phyloP scores from a whole-genome alignment of 2,797 vertebrate genomes.

The Urophycis tenuis region DNA sequence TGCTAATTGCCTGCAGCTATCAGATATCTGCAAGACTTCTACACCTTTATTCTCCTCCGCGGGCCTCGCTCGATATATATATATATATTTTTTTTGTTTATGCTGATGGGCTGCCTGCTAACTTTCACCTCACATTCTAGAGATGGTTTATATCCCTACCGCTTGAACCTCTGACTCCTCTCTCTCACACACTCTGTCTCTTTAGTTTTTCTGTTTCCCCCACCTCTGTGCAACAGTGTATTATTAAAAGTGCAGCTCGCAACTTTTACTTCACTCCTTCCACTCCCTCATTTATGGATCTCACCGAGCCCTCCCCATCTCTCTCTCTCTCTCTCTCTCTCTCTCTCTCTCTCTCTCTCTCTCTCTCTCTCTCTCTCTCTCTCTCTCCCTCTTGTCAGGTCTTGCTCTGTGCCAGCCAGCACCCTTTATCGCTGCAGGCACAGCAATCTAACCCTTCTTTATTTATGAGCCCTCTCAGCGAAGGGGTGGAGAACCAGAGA shows the following conservation, averaged over 20 bases:
- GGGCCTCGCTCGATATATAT: slow-evolving; percentile 28
- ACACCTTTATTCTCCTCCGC: background rate
- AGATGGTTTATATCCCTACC: slow-evolving; percentile 9
- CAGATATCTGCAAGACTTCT: background rate
- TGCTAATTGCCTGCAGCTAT: background rate
- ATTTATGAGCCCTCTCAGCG: slow-evolving; percentile 55
- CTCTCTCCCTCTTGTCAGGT: slow-evolving; percentile 14
- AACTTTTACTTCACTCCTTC: background rate
- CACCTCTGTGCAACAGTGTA: no score
- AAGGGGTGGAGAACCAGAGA: background rate
- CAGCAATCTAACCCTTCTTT: slow-evolving; percentile 51
- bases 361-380: background rate
- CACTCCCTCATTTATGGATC: background rate
- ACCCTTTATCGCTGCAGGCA: slow-evolving; percentile 47
- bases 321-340: background rate
- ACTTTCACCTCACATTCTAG: background rate
- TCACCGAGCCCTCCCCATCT: background rate
- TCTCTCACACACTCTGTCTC: background rate
- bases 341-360: background rate
- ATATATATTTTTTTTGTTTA: slow-evolving; percentile 42
- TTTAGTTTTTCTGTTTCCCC: no score
- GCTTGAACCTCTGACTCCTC: background rate
- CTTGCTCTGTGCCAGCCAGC: slow-evolving; percentile 37
- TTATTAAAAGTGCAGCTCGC: no score
- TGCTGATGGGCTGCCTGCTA: slow-evolving; percentile 14